Evolutionary conservation across 2,797 vertebrate species (phyloP).

Genomic region (Erpetoichthys calabaricus): DNA sequence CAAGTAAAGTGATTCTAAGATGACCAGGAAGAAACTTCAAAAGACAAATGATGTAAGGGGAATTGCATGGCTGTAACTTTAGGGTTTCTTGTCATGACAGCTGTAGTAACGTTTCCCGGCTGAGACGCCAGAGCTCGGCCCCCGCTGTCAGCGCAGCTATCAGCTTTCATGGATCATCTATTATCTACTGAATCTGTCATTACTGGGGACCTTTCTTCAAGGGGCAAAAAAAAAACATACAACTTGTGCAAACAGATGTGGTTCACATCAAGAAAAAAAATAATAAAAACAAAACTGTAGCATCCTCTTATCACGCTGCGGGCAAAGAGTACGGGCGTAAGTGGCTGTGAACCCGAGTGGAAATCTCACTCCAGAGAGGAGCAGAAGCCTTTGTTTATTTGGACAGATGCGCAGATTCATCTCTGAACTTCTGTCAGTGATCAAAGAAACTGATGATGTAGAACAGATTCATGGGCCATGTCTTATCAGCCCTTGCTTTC

Average conservation of each 20-base stretch:
- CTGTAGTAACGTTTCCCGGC: slow-evolving; percentile 42
- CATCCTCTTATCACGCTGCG: slow-evolving; percentile 6
- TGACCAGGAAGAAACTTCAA: slow-evolving; percentile 27
- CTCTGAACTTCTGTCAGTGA: slow-evolving; percentile 84
- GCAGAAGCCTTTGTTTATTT: slow-evolving; percentile 64
- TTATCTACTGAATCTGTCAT: slow-evolving; percentile 56
- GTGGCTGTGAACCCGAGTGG: slow-evolving; percentile 33
- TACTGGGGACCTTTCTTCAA: slow-evolving; percentile 38
- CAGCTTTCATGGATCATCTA: slow-evolving; percentile 51
- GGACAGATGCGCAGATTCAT: slow-evolving; percentile 78
- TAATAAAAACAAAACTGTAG: slow-evolving; percentile 5
- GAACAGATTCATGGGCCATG: slow-evolving; percentile 92
- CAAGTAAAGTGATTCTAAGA: slow-evolving; percentile 32
- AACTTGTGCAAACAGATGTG: slow-evolving; percentile 21
- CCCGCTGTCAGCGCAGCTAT: slow-evolving; percentile 48
- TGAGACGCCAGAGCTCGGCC: slow-evolving; percentile 39
- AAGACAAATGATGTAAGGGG: slow-evolving; percentile 40
- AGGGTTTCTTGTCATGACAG: slow-evolving; percentile 42
- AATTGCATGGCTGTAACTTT: slow-evolving; percentile 36
- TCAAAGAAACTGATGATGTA: slow-evolving; percentile 88
- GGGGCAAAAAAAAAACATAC: not conserved
- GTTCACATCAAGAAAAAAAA: slow-evolving; percentile 19
- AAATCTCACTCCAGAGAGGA: slow-evolving; percentile 18
- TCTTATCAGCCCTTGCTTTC: slow-evolving; percentile 77
- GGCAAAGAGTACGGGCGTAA: slow-evolving; percentile 18